Percentiles rank a stretch among this genome's conserved stretches.
phyloP scores from a whole-genome alignment of 2,797 vertebrate species.

The Xenops minutus region DNA sequence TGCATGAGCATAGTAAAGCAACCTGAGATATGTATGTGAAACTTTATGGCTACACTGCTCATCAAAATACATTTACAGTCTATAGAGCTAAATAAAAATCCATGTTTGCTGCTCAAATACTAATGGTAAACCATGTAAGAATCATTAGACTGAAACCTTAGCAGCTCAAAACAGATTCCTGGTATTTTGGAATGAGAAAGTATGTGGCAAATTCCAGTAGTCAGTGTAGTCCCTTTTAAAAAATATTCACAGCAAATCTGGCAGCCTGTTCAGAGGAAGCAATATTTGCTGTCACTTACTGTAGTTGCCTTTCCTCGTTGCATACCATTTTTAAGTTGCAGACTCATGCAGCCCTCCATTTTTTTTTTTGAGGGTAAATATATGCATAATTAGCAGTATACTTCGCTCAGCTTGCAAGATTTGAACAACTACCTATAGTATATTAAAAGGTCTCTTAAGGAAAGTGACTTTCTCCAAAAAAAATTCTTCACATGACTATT shows the following conservation, averaged over 20 bases:
- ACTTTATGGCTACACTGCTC: neutral
- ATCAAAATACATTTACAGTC: neutral
- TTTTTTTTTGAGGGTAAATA: neutral
- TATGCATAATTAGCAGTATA: neutral
- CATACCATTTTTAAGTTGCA: neutral
- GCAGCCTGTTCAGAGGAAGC: neutral
- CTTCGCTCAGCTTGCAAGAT: neutral
- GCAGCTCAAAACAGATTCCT: constrained; percentile 1
- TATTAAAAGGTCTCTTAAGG: constrained; percentile 12
- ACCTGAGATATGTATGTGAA: neutral
- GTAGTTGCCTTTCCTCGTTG: neutral
- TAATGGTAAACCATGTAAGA: neutral
- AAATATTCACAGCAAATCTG: neutral
- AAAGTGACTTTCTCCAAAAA: constrained; percentile 35
- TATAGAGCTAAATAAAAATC: neutral
- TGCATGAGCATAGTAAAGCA: neutral
- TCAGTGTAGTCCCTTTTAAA: neutral
- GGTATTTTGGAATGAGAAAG: neutral
- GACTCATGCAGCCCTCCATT: neutral
- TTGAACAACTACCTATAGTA: neutral
- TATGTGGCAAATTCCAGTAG: neutral
- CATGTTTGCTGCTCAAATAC: neutral
- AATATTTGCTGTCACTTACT: neutral
- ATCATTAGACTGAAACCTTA: neutral
- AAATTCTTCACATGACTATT: constrained; percentile 32